These are phyloP conservation scores for Pseudonaja textilis DNA, from an alignment of 2,113 vertebrate species.

Conservation along the genomic window DNA sequence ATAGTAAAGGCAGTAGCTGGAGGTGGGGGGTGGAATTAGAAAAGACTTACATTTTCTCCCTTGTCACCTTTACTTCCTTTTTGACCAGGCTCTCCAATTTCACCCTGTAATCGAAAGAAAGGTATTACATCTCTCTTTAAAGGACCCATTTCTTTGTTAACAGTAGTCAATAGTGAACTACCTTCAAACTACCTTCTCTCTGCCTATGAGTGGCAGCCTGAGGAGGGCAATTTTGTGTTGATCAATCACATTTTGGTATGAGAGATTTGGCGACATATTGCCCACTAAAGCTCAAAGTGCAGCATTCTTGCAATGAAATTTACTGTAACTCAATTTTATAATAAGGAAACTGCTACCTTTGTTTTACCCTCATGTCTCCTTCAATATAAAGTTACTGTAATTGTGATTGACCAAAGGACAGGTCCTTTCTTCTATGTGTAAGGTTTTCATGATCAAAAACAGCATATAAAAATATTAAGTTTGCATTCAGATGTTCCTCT, in stretches of 20 bases:
- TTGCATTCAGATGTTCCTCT: background rate
- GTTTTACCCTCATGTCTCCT: background rate
- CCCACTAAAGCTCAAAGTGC: constrained; percentile 44
- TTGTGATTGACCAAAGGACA: constrained; percentile 18
- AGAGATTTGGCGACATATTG: constrained; percentile 63
- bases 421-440: constrained; percentile 1
- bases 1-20: background rate
- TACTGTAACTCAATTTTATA: constrained; percentile 45
- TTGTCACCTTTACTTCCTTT: constrained; percentile 97
- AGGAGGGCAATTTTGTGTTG: constrained; percentile 65
- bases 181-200: constrained; percentile 34
- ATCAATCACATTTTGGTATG: constrained; percentile 61
- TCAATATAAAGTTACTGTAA: constrained; percentile 24
- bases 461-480: constrained; percentile 11
- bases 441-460: constrained; percentile 26
- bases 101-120: constrained; percentile 80
- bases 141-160: background rate
- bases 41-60: constrained; percentile 87
- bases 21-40: background rate
- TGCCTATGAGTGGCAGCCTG: constrained; percentile 60
- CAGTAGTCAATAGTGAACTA: constrained; percentile 3
- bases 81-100: constrained; percentile 94
- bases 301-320: constrained; percentile 55
- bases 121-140: constrained; percentile 48
- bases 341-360: constrained; percentile 41